Percentiles rank a stretch among this genome's conserved stretches.
Conservation (phyloP, 1,140 invertebrate species). For the Drosophila oshimai region DNA sequence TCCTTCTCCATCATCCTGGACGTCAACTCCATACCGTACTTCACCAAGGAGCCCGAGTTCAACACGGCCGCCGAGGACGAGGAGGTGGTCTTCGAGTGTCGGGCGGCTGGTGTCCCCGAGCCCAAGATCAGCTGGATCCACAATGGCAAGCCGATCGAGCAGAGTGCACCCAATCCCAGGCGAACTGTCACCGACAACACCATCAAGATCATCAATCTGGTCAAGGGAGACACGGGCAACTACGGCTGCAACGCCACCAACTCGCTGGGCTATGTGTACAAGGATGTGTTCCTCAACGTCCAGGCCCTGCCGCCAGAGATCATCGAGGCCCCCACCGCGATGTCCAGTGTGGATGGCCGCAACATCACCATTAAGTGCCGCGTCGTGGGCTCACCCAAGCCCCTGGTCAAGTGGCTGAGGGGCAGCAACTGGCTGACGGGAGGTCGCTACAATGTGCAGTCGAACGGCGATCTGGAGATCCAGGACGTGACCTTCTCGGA, state of each 20-base stretch:
- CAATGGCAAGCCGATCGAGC: conserved; percentile 94
- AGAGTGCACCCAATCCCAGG: conserved; percentile 89
- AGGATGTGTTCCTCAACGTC: conserved; percentile 99
- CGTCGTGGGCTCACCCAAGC: conserved; percentile 97
- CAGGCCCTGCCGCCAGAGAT: conserved; percentile 96
- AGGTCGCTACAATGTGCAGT: conserved; percentile 88
- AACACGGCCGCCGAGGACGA: conserved; percentile 96
- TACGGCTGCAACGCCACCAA: conserved; percentile 99
- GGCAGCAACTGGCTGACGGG: conserved; percentile 89
- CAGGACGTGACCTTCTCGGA: conserved; percentile 92
- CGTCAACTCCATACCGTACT: conserved; percentile 94
- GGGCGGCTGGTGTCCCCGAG: conserved; percentile 93
- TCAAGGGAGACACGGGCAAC: conserved; percentile 96
- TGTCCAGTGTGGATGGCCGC: conserved; percentile 92
- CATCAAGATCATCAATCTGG: conserved; percentile 92
- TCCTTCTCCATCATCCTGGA: conserved; percentile 92
- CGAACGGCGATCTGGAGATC: conserved; percentile 93
- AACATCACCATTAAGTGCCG: conserved; percentile 93
- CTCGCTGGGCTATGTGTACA: conserved; percentile 98
- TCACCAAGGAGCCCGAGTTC: conserved; percentile 95
- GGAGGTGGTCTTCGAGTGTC: conserved; percentile 92
- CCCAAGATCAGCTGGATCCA: conserved; percentile 98
- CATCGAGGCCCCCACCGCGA: conserved; percentile 89
- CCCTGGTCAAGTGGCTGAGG: conserved; percentile 95
- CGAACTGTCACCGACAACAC: conserved; percentile 87